These are phyloP conservation scores for Trichomalopsis sarcophagae DNA, from an alignment of 1,140 invertebrate genomes.

Conservation along the genomic window DNA sequence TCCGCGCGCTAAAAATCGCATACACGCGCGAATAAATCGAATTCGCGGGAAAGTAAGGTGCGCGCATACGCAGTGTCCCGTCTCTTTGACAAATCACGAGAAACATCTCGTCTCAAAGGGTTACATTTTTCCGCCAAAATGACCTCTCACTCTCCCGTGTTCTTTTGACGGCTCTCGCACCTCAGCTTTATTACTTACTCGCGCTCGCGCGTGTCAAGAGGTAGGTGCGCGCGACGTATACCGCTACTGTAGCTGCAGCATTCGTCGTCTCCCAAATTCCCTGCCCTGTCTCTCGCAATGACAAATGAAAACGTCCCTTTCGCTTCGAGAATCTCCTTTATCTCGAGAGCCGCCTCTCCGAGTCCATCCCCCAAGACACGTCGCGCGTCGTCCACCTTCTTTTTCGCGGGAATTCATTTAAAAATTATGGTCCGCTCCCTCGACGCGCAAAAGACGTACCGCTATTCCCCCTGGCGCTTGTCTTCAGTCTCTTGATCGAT, in stretches of 20 bases:
- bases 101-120: neutral
- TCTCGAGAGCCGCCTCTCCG: neutral
- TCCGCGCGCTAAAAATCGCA: neutral
- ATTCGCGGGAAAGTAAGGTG: neutral
- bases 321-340: constrained; percentile 35
- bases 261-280: constrained; percentile 1
- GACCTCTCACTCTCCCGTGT: neutral
- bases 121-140: constrained; percentile 35
- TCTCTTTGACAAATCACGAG: neutral
- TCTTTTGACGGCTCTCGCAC: constrained; percentile 38
- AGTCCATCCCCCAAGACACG: constrained; percentile 23
- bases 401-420: constrained; percentile 16
- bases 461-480: neutral
- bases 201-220: neutral
- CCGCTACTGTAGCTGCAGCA: neutral
- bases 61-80: neutral
- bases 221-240: no score
- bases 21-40: neutral
- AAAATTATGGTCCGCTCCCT: constrained; percentile 30
- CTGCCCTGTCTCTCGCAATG: constrained; percentile 40
- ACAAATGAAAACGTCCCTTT: constrained; percentile 52
- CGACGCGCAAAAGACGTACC: neutral
- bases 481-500: constrained; percentile 27
- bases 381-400: neutral
- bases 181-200: constrained; percentile 44